Evolutionary conservation across 1,140 invertebrate species (phyloP), one percentile per base, ranked within the genome.

Genomic region (Dendrolimus kikuchii): DNA sequence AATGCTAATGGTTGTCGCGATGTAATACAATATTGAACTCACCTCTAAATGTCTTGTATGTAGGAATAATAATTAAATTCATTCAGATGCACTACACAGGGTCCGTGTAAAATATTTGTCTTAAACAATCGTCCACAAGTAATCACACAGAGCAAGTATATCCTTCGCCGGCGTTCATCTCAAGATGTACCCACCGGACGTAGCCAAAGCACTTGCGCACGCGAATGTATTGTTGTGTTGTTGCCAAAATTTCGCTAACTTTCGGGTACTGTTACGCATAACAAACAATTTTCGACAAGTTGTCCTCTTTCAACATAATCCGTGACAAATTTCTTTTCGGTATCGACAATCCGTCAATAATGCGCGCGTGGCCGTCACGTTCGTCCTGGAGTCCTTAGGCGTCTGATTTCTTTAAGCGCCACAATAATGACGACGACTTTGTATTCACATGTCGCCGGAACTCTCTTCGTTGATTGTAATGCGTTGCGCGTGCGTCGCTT

Each of bases 391-490:
- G 71, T 78, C 74, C 68, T 75, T 66, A 50, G 54, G 49, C 71
- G 72, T 75, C 59, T 69, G 71, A 71, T 67, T 64, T 59, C 55
- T 66, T 59, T 53, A 23, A 49, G 58, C 48, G 53, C 40, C 46
- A 61, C 60, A 54, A 60, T 71, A 70, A 68, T 59, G 66, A 70
- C 64, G 66, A 67, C 62, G 60, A 71, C 60, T 83, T 74, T 57
- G 75, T 79, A 77, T 78, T 82, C 74, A 78, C 70, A 69, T 65
- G 72, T 66, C 74, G 72, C 73, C 77, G 60, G 80, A 86, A 78
- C 80, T 84, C 81, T 84, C 82, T 82, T 84, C 59, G 59, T 73
- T 80, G 70, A 84, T 86, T 84, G 56, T 51, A 59, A 86, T 84
- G 79, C 81, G 64, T 51, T 65, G 46, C 57, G 75, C 75, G 74